phyloP scores from a whole-genome alignment of 2,888 invertebrate species.

The Uloborus plumipes region DNA sequence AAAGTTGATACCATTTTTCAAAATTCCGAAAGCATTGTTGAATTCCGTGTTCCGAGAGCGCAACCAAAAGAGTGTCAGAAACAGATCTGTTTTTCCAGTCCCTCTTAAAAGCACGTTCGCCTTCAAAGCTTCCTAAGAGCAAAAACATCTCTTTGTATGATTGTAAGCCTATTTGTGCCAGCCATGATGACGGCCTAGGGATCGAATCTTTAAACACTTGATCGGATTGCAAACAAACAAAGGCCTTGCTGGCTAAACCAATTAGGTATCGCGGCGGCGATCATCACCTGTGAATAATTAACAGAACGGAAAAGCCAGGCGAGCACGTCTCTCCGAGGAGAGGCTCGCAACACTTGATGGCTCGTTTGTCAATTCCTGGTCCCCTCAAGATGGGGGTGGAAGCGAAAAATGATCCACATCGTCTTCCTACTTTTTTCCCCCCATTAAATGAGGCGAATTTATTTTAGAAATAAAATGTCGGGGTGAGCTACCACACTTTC shows the following conservation, averaged over 20 bases:
- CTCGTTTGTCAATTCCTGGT: conserved; percentile 9
- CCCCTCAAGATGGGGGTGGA: too few relatives aligned
- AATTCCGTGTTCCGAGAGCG: too few relatives aligned
- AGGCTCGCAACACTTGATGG: not conserved
- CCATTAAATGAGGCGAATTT: too few relatives aligned
- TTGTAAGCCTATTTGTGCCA: not conserved
- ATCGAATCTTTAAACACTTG: conserved; percentile 61
- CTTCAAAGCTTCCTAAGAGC: too few relatives aligned
- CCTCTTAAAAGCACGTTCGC: not conserved
- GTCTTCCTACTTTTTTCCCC: too few relatives aligned
- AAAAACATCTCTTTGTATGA: not conserved
- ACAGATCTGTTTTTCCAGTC: not conserved
- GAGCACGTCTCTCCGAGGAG: conserved; percentile 21
- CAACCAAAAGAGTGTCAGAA: too few relatives aligned
- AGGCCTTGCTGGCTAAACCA: conserved; percentile 52
- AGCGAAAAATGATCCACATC: too few relatives aligned
- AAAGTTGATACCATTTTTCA: too few relatives aligned
- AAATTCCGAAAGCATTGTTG: too few relatives aligned
- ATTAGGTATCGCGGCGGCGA: conserved; percentile 39
- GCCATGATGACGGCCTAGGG: conserved; percentile 30
- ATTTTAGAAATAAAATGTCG: too few relatives aligned
- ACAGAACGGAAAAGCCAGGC: conserved; percentile 52
- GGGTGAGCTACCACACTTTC: too few relatives aligned
- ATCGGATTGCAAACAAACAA: conserved; percentile 63
- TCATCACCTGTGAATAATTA: conserved; percentile 64